Evolutionary conservation across 2,888 invertebrate species (phyloP).

Genomic region (Girardia tigrina): DNA sequence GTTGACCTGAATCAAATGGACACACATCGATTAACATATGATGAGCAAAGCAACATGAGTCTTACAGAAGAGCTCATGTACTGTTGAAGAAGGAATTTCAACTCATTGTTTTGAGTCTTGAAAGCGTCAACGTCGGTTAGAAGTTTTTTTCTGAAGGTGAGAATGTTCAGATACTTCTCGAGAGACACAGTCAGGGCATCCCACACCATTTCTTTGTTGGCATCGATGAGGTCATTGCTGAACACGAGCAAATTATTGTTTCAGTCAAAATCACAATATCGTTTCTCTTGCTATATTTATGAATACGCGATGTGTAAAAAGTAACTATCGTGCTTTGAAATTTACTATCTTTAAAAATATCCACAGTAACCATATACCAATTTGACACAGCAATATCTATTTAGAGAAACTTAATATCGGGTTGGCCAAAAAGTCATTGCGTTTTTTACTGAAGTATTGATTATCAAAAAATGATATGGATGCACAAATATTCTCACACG

Average conservation of each 20-base stretch:
- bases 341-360: no score
- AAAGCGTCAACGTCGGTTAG: constrained; percentile 48
- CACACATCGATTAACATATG: not conserved
- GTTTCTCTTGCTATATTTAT: no score
- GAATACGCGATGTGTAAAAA: no score
- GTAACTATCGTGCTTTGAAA: no score
- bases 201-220: constrained; percentile 46
- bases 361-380: no score
- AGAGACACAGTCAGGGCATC: constrained; percentile 45
- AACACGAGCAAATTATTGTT: not conserved
- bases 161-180: constrained; percentile 47
- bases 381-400: no score
- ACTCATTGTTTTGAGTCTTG: constrained; percentile 48
- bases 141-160: constrained; percentile 43
- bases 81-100: constrained; percentile 48
- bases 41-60: not conserved
- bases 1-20: constrained; percentile 42
- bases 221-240: constrained; percentile 39
- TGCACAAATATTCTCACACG: no score
- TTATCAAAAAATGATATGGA: no score
- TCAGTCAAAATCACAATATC: not conserved
- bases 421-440: no score
- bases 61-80: constrained; percentile 50
- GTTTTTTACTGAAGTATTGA: no score
- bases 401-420: no score